These are phyloP conservation scores for Leptonema lineaticorne DNA, from an alignment of 1,140 invertebrate species.

Conservation along the genomic window DNA sequence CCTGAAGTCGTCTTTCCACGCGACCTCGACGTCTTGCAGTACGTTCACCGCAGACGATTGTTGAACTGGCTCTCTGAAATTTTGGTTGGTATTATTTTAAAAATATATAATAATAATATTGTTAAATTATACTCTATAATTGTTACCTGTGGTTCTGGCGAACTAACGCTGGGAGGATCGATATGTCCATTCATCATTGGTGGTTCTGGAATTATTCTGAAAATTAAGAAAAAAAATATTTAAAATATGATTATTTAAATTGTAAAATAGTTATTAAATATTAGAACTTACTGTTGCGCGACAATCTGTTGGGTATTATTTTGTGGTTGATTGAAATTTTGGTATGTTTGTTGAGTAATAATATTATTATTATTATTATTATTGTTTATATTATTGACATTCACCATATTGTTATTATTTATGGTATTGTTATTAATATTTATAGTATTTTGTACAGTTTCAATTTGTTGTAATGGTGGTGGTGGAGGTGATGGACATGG, in stretches of 20 bases:
- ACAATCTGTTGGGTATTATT: conserved; percentile 14
- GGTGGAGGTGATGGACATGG: conserved; percentile 26
- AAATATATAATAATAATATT: not conserved
- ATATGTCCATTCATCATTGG: conserved; percentile 39
- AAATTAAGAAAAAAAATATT: conserved; percentile 4
- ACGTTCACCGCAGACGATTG: conserved; percentile 52
- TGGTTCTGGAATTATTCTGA: conserved; percentile 26
- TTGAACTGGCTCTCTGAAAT: conserved; percentile 40
- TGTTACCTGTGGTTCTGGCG: conserved; percentile 39
- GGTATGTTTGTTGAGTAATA: conserved; percentile 20
- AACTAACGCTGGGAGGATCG: conserved; percentile 32
- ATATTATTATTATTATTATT: no score
- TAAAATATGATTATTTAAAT: not conserved
- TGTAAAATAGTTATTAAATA: not conserved
- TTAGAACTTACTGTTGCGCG: not conserved
- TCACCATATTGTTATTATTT: no score
- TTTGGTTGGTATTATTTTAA: not conserved
- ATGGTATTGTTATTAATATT: no score
- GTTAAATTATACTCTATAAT: not conserved
- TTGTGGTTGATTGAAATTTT: conserved; percentile 24
- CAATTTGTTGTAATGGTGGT: conserved; percentile 15
- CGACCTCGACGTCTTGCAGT: conserved; percentile 77
- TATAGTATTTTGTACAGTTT: not conserved
- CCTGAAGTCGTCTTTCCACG: conserved; percentile 82
- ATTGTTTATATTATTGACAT: no score